Conservation (phyloP, 2,113 vertebrate species). For the Microtus richardsoni region DNA sequence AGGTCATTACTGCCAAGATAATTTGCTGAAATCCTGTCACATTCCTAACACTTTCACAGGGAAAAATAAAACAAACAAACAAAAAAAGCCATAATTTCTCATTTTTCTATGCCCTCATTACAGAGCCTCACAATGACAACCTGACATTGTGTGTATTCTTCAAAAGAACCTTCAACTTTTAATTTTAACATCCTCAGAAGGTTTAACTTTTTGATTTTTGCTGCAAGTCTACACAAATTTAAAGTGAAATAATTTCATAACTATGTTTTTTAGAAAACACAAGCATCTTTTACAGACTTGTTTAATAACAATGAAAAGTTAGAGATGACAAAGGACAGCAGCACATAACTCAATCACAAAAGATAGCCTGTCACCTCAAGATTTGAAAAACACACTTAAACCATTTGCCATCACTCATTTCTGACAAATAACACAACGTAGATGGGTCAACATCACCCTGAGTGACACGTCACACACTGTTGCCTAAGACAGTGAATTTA, state of each 20-base stretch:
- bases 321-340: background rate
- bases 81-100: background rate
- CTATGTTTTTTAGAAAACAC: conserved; percentile 8
- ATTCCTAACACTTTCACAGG: conserved; percentile 46
- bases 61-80: background rate
- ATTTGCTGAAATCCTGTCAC: background rate
- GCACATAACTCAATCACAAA: conserved; percentile 30
- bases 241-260: conserved; percentile 42
- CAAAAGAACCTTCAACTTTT: conserved; percentile 26
- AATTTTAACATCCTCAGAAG: conserved; percentile 42
- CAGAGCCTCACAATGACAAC: conserved; percentile 17
- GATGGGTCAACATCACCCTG: background rate
- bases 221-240: conserved; percentile 20
- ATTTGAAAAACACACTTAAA: conserved; percentile 33
- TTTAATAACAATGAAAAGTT: conserved; percentile 34
- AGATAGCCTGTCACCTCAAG: conserved; percentile 7
- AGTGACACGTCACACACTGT: background rate
- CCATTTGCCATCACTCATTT: conserved; percentile 47
- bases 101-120: conserved; percentile 34
- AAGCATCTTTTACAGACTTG: conserved; percentile 31
- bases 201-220: background rate
- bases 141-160: background rate
- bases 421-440: conserved; percentile 17
- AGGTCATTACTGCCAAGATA: background rate
- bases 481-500: conserved; percentile 14